phyloP scores from a whole-genome alignment of 2,113 vertebrate genomes.

The Gymnogyps californianus region DNA sequence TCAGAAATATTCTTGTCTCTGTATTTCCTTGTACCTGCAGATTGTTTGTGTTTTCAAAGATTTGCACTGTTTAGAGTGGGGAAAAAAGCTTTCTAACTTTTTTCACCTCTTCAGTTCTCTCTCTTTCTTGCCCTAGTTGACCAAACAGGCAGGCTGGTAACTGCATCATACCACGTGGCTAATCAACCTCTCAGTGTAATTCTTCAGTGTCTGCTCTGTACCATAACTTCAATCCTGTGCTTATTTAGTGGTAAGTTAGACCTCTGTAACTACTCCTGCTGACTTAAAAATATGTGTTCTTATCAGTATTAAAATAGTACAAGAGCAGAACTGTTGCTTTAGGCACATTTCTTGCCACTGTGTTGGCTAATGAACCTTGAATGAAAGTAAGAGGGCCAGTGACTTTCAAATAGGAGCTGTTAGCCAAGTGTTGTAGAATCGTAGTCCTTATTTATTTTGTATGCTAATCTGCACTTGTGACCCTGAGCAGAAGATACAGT shows the following conservation, averaged over 20 bases:
- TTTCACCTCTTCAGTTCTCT: not conserved
- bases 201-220: not conserved
- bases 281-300: not conserved
- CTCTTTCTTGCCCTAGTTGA: not conserved
- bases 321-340: slow-evolving; percentile 22
- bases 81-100: not conserved
- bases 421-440: slow-evolving; percentile 29
- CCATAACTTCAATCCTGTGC: not conserved
- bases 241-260: not conserved
- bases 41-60: not conserved
- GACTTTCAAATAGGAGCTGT: slow-evolving; percentile 9
- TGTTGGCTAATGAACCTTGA: slow-evolving; percentile 45
- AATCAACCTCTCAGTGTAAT: not conserved
- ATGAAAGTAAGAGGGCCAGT: slow-evolving; percentile 44
- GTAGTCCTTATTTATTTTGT: slow-evolving; percentile 61
- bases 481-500: slow-evolving; percentile 33
- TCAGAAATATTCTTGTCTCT: not conserved
- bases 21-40: not conserved
- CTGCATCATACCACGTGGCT: not conserved
- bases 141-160: not conserved
- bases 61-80: not conserved
- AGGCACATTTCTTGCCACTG: slow-evolving; percentile 28
- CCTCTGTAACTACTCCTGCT: not conserved
- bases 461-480: slow-evolving; percentile 33
- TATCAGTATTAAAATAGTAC: slow-evolving; percentile 68